A percentile compares a stretch with the other conserved stretches of the same genome.
These are phyloP conservation scores for Machaerirhynchus nigripectus DNA, from an alignment of 2,113 vertebrate genomes.

Conservation along the genomic window DNA sequence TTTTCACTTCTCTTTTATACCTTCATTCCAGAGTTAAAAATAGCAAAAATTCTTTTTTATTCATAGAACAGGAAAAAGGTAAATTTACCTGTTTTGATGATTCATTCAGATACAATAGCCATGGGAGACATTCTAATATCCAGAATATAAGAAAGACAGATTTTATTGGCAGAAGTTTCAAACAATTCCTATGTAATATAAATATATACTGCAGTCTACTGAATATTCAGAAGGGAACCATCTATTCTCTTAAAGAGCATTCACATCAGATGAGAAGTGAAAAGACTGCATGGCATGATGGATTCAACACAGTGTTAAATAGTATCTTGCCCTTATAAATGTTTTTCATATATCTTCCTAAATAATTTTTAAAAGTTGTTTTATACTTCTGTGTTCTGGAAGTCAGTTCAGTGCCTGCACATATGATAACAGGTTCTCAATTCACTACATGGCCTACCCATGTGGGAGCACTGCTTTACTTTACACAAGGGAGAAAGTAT, in stretches of 20 bases:
- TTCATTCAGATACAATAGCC: background rate
- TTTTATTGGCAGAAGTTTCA: background rate
- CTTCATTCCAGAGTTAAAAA: background rate
- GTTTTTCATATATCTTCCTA: background rate
- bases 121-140: background rate
- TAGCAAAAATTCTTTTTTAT: conserved; percentile 1
- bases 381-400: background rate
- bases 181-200: background rate
- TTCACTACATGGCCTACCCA: background rate
- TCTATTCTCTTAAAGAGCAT: background rate
- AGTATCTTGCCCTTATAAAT: background rate
- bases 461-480: background rate
- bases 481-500: background rate
- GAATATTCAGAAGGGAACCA: background rate
- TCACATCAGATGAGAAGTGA: background rate
- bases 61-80: background rate
- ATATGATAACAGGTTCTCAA: background rate
- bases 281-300: background rate
- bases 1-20: background rate
- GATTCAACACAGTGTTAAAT: background rate
- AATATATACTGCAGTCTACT: background rate
- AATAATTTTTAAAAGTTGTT: background rate
- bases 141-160: background rate
- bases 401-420: background rate
- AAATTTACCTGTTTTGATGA: conserved; percentile 14